These are phyloP conservation scores for Hippopotamus amphibius DNA, from an alignment of 2,113 vertebrate species.

Conservation along the genomic window DNA sequence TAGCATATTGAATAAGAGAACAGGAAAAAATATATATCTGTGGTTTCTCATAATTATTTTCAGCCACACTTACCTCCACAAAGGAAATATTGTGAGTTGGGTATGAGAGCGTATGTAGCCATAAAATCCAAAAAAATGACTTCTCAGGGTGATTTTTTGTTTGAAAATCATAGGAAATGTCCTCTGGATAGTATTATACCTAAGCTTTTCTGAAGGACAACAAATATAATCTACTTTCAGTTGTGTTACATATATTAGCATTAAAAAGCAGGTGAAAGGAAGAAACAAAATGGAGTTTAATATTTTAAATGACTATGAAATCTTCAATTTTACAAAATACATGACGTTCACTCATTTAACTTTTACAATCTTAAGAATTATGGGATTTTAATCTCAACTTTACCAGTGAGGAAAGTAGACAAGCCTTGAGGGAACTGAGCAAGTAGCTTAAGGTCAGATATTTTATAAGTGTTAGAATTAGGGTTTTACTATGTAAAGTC, in stretches of 20 bases:
- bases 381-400: background rate
- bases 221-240: background rate
- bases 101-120: background rate
- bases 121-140: background rate
- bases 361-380: background rate
- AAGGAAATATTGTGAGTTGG: background rate
- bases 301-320: background rate
- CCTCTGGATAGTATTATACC: background rate
- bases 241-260: background rate
- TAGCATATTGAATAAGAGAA: background rate
- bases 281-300: background rate
- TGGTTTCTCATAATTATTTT: slow-evolving; percentile 4
- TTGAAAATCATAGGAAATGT: background rate
- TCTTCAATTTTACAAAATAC: background rate
- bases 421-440: background rate
- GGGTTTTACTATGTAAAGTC: background rate
- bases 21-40: background rate
- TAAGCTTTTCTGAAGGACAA: background rate
- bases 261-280: background rate
- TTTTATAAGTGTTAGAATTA: background rate
- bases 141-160: background rate
- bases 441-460: background rate
- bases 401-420: background rate
- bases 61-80: background rate
- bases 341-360: background rate